Conservation (phyloP, 1,140 invertebrate species). For the Drosophila parabipectinata region DNA sequence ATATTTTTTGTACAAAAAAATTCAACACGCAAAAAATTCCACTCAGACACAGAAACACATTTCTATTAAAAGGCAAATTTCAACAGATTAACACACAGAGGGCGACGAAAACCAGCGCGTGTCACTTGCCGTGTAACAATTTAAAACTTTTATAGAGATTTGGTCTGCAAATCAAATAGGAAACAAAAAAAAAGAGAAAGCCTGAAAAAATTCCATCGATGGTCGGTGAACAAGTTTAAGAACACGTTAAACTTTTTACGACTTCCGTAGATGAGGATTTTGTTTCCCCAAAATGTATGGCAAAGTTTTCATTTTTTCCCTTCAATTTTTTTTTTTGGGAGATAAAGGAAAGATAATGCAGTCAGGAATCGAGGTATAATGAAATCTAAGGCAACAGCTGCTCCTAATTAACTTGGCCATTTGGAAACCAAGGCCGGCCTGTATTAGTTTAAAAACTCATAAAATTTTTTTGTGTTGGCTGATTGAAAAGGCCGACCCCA, state of each 20-base stretch:
- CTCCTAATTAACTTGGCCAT: slow-evolving; percentile 71
- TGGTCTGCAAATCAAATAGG: slow-evolving; percentile 5
- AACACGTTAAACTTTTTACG: slow-evolving; percentile 78
- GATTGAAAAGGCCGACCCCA: slow-evolving; percentile 13
- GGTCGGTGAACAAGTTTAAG: slow-evolving; percentile 55
- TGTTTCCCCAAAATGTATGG: slow-evolving; percentile 24
- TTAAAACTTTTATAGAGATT: slow-evolving; percentile 74
- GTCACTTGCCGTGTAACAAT: slow-evolving; percentile 78
- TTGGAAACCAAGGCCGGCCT: slow-evolving; percentile 25
- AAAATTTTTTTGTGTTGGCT: slow-evolving; percentile 30
- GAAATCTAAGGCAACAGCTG: slow-evolving; percentile 61
- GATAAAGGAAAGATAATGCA: slow-evolving; percentile 27
- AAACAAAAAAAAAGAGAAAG: neutral
- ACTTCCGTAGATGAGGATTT: slow-evolving; percentile 59
- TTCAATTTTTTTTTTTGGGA: neutral
- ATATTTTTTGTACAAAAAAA: slow-evolving; percentile 9
- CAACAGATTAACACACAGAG: slow-evolving; percentile 73
- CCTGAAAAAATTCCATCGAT: slow-evolving; percentile 38
- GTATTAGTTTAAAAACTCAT: slow-evolving; percentile 73
- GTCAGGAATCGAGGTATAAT: slow-evolving; percentile 39
- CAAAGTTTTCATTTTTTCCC: slow-evolving; percentile 8
- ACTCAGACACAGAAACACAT: slow-evolving; percentile 34
- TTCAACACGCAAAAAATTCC: slow-evolving; percentile 22
- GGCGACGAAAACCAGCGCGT: slow-evolving; percentile 51
- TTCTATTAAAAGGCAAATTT: slow-evolving; percentile 80